Evolutionary conservation across 1,140 invertebrate species (phyloP), one percentile per base, ranked within the genome.

Genomic region (Cydia splendana): DNA sequence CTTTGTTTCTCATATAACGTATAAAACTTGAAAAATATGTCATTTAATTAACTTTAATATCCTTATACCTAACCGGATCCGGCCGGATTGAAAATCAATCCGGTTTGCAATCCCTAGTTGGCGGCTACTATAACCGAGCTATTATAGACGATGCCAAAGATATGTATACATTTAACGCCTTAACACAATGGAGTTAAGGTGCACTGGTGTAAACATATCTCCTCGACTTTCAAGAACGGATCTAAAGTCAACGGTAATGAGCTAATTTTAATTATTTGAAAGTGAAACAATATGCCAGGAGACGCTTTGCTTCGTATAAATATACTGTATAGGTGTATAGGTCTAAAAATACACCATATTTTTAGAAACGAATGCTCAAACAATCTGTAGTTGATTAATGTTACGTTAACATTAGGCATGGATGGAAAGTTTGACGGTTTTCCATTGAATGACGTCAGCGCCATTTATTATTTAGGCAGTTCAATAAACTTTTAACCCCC

Each of bases 231-330:
- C 57, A 62, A 62, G 34, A 71, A 42, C 30, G 5, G 12, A 42
- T 42, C 5, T 2, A 71, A 45, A 71, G 34, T 71, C 30, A 30
- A 20, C 67, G 38, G 67, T 71, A 71, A 71, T 38, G 67, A 71
- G 67, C n/a, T 71, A 71, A 71, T 71, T 71, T 71, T 71, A 71
- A 71, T 38, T 71, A 71, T 71, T 71, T 42, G 45, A 15, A 71
- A 15, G 67, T 42, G 67, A 71, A 71, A 71, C 67, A 45, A 71
- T 71, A 30, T 18, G 30, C 7, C 34, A 38, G 67, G 30, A 42
- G 67, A 71, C 67, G 67, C 15, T 20, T 71, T 20, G 34, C 34
- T 42, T 71, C 18, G 24, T 71, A 38, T 45, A 71, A 45, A 71
- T 71, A 69, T 13, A 69, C 28, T 13, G 28, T 69, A 12, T 6